Evolutionary conservation across 2,888 invertebrate species (phyloP).

Genomic region (Blera fallax): DNA sequence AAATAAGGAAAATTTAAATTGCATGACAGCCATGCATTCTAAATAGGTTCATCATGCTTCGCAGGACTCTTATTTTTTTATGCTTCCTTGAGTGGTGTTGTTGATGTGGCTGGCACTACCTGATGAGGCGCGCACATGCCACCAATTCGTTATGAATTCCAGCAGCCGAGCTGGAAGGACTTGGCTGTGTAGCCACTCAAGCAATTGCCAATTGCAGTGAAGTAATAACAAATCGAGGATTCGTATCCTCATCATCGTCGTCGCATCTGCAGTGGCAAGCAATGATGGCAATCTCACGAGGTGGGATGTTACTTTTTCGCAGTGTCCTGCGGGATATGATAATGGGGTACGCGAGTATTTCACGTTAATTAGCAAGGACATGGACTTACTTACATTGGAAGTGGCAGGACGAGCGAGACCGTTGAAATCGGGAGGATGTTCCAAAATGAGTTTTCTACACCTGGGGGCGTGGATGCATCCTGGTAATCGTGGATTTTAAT

Average conservation of each 20-base stretch:
- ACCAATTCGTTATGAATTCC: slow-evolving; percentile 39
- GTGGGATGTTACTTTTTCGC: slow-evolving; percentile 17
- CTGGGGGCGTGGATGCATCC: slow-evolving; percentile 22
- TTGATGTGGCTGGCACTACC: slow-evolving; percentile 12
- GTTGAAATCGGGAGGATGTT: neutral
- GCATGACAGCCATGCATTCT: slow-evolving; percentile 67
- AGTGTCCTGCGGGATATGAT: slow-evolving; percentile 59
- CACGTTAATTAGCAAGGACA: slow-evolving; percentile 62
- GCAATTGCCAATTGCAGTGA: slow-evolving; percentile 58
- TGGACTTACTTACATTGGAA: slow-evolving; percentile 16
- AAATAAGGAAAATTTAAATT: slow-evolving; percentile 58
- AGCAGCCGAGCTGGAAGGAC: slow-evolving; percentile 12
- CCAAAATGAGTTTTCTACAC: slow-evolving; percentile 50
- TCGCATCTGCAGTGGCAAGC: neutral
- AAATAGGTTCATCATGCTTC: slow-evolving; percentile 63
- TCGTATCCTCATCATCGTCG: neutral
- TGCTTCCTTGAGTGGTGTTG: slow-evolving; percentile 57
- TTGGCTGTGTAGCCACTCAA: slow-evolving; percentile 50
- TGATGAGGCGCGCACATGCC: slow-evolving; percentile 46
- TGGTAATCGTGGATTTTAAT: slow-evolving; percentile 55
- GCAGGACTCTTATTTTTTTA: slow-evolving; percentile 31
- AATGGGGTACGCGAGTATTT: slow-evolving; percentile 39
- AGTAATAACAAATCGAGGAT: slow-evolving; percentile 65
- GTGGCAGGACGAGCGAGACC: slow-evolving; percentile 5
- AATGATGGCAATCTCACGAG: neutral